Evolutionary conservation across 2,888 invertebrate species (phyloP).

Genomic region (Lepetodrilus schrolli): DNA sequence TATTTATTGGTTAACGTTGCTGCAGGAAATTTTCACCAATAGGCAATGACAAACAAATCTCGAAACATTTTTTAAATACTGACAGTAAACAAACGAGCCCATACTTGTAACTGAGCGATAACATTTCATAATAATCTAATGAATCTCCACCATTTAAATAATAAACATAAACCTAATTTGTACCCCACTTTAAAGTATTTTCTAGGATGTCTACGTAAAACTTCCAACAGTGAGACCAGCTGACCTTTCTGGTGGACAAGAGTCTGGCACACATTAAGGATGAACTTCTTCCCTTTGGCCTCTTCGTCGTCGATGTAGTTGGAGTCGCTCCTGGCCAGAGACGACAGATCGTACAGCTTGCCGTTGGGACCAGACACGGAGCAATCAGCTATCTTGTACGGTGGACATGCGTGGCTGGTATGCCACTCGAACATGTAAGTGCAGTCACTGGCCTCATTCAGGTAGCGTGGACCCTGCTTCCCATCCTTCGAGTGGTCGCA

Average conservation of each 20-base stretch:
- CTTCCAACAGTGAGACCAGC: too few relatives aligned
- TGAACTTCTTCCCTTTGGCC: conserved; percentile 45
- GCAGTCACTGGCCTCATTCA: conserved; percentile 59
- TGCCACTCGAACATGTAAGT: conserved; percentile 66
- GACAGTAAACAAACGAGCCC: too few relatives aligned
- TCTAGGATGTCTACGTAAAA: too few relatives aligned
- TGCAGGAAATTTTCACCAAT: too few relatives aligned
- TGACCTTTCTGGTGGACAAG: conserved; percentile 64
- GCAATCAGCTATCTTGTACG: conserved; percentile 55
- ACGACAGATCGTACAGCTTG: conserved; percentile 56
- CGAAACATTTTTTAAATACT: too few relatives aligned
- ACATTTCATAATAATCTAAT: too few relatives aligned
- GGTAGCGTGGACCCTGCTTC: conserved; percentile 46
- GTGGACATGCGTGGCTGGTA: conserved; percentile 62
- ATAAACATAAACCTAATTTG: too few relatives aligned
- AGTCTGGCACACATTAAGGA: conserved; percentile 67
- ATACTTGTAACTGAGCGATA: too few relatives aligned
- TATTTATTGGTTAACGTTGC: too few relatives aligned
- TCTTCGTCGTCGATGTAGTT: conserved; percentile 52
- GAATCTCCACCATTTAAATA: too few relatives aligned
- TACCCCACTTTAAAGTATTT: too few relatives aligned
- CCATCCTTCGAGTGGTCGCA: conserved; percentile 65
- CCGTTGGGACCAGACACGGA: conserved; percentile 38
- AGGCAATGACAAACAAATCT: too few relatives aligned
- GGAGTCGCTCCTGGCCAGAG: conserved; percentile 47